Base-by-base conservation (phyloP, 2,797 vertebrate genomes). In the Enteromius trimaculatus region DNA sequence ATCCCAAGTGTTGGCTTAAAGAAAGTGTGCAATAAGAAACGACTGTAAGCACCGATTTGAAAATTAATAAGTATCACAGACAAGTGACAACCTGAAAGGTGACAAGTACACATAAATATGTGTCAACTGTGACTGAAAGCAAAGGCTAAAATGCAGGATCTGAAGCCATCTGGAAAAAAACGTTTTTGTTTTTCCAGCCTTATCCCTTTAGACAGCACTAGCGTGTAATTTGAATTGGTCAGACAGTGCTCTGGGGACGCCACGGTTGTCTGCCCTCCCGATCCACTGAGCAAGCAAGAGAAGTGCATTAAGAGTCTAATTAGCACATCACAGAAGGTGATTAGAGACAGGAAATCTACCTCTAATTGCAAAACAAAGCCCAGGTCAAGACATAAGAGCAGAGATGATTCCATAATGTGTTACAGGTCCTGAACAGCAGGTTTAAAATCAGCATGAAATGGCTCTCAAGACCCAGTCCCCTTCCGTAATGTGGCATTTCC, bases 291-390 rank as follows among this genome's bases (percentile, higher is more conserved):
- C 72, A 77, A 82, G 81, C 72, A 66, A 16, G 62, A 68, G 62
- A 29, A 68, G 60, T 39, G 60, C 80, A 82, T 77, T 76, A 77
- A 53, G 49, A 82, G 47, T 42, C 47, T 82, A 77, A 82, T 77
- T 82, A 82, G 49, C 81, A 78, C 82, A 78, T 60, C 74, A 78
- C 74, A 83, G 81, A 69, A 78, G 75, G 65, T 44, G 39, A 83
- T 78, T 78, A 70, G 82, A 71, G 82, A 29, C 29, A 49, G 66
- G 53, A 37, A 83, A 78, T 83, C 37, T 70, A 60, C 51, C 75
- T 83, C 82, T 83, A 71, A 83, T 62, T 37, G 49, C 34, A 60
- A 77, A 83, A 83, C 74, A 83, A 77, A 82, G 51, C 19, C 53
- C 75, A 78, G 82, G 82, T 71, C 75, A 47, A 77, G 64, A 82